These are phyloP conservation scores for Eutolmus rufibarbis DNA, from an alignment of 2,888 invertebrate genomes.

Conservation along the genomic window DNA sequence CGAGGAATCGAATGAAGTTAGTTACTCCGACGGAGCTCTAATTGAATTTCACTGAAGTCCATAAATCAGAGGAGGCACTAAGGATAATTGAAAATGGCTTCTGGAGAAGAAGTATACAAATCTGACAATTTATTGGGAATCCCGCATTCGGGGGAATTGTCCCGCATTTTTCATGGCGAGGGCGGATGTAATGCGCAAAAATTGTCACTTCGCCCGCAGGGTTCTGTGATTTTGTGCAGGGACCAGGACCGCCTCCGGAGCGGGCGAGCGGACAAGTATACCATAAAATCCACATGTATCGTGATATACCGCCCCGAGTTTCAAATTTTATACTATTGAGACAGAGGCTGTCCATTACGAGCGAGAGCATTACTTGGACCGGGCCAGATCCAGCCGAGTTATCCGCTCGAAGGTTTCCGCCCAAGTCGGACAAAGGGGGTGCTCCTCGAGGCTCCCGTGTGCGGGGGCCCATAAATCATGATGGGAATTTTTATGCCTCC, in stretches of 20 bases:
- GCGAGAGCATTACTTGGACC: not conserved
- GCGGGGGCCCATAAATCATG: constrained; percentile 32
- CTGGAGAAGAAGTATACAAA: not conserved
- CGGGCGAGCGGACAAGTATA: not conserved
- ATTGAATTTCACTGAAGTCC: not conserved
- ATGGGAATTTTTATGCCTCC: constrained; percentile 39
- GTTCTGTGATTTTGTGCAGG: not conserved
- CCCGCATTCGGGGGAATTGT: not conserved
- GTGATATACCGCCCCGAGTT: not conserved
- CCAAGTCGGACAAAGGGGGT: not conserved
- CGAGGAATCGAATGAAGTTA: not conserved
- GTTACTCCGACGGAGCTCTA: not conserved
- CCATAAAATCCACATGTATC: constrained; percentile 31
- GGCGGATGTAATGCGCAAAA: constrained; percentile 4
- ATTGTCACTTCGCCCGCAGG: not conserved
- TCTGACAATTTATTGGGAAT: not conserved
- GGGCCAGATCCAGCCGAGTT: not conserved
- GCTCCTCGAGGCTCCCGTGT: not conserved
- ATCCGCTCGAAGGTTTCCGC: not conserved
- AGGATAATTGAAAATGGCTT: not conserved
- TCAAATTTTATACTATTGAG: constrained; percentile 20
- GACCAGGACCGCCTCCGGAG: not conserved
- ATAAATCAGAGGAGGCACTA: constrained; percentile 15
- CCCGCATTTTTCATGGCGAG: constrained; percentile 19
- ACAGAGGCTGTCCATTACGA: constrained; percentile 33